Base-by-base conservation (phyloP, 2,113 vertebrate genomes). In the Pristiophorus japonicus region DNA sequence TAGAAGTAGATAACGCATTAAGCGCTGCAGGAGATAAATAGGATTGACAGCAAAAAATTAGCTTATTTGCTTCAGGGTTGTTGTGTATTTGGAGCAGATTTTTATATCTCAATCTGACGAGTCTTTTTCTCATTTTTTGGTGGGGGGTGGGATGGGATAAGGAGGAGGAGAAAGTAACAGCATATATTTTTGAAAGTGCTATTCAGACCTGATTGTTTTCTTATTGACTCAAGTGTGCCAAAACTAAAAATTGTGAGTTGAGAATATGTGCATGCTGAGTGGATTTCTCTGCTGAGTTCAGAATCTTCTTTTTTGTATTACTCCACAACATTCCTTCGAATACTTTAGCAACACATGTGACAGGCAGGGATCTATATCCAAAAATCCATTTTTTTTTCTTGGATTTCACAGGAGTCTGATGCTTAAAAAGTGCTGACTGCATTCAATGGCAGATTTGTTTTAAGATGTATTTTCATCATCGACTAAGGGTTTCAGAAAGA, bases 1-100 rank as follows among this genome's bases (percentile, higher is more conserved):
- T 47, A 94, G 93, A 70, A 70, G 27, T 94, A 94, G 93, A 94
- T 67, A 70, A 94, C 51, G 93, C 42, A 94, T 73, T 66, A 70
- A 47, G 63, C 27, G 22, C 42, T 94, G 42, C 93, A 67, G 65
- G 38, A 94, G n/a, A 45, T 51, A 94, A 94, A 66, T 18, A 24
- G 63, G 66, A 70, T 67, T 94, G 93, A 94, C 93, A 51, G 66
- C 62, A 94, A 70, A 94, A 81, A 55, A 70, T 51, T 59, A 51
- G 45, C 20, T 73, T 45, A 94, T 70, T 27, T 47, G 42, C 24
- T 42, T 47, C 42, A 47, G 45, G 12, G 12, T 30, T 94, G 63
- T 38, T 20, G 47, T 67, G 10, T 42, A 7, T 94, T 51, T 73
- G 45, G 65, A 70, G 93, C 3, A 94, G 24, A 3, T 18, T 14